Evolutionary conservation across 2,888 invertebrate species (phyloP).

Genomic region (Dolichopus griseipennis): DNA sequence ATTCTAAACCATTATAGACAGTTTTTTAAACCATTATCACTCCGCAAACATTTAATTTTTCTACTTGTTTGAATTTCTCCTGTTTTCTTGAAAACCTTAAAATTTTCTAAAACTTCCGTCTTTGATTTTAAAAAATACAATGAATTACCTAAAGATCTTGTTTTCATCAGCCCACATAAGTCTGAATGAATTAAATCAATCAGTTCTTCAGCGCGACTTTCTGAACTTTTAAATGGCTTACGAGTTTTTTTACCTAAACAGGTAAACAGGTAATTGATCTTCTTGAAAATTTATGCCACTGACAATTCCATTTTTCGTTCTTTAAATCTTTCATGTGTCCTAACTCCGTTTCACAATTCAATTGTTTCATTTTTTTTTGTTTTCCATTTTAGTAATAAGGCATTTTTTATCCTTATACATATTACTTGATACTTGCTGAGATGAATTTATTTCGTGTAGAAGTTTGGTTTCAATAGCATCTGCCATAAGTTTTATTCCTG

Average conservation of each 20-base stretch:
- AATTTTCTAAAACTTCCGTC: conserved; percentile 19
- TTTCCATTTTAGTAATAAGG: conserved; percentile 3
- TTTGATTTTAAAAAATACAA: conserved; percentile 25
- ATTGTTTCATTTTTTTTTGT: conserved; percentile 13
- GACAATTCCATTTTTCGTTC: not conserved
- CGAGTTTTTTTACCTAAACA: conserved; percentile 25
- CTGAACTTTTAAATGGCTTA: conserved; percentile 19
- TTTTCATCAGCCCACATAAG: conserved; percentile 23
- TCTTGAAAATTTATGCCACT: not conserved
- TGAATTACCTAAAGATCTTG: conserved; percentile 23
- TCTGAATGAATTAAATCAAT: conserved; percentile 26
- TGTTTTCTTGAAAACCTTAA: conserved; percentile 17
- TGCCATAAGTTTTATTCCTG: too few relatives aligned
- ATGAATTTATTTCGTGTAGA: too few relatives aligned
- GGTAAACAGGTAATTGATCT: not conserved
- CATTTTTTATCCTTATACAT: conserved; percentile 16
- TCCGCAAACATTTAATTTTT: conserved; percentile 24
- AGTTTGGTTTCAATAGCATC: too few relatives aligned
- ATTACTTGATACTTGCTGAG: conserved; percentile 16
- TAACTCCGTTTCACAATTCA: conserved; percentile 22
- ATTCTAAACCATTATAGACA: conserved; percentile 23
- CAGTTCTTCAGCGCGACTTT: conserved; percentile 18
- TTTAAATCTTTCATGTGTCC: conserved; percentile 18
- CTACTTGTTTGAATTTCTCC: conserved; percentile 25
- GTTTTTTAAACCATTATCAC: conserved; percentile 30